Conservation (phyloP, 2,888 invertebrate species). For the Prosopocoilus inquinatus region DNA sequence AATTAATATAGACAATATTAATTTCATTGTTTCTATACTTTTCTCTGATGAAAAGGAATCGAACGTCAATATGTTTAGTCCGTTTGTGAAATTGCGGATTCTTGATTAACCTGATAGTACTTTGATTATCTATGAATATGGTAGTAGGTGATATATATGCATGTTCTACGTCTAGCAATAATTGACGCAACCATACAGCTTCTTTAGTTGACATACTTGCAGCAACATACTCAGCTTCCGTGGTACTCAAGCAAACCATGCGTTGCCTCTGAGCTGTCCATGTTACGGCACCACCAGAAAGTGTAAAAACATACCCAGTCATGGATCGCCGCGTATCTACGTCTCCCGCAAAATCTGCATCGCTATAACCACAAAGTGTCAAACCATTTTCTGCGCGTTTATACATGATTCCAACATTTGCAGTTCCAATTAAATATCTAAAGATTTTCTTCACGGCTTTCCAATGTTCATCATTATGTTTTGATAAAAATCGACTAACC, state of each 20-base stretch:
- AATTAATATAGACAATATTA: slow-evolving; percentile 15
- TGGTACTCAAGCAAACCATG: slow-evolving; percentile 13
- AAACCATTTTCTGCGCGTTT: not conserved
- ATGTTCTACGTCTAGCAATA: slow-evolving; percentile 7
- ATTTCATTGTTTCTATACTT: slow-evolving; percentile 16
- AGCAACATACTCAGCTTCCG: slow-evolving; percentile 21
- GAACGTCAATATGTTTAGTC: slow-evolving; percentile 24
- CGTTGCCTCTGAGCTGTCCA: slow-evolving; percentile 9
- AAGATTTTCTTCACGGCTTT: not conserved
- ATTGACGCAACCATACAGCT: slow-evolving; percentile 4
- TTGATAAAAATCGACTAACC: too few species aligned
- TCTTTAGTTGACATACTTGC: slow-evolving; percentile 4
- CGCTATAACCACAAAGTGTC: not conserved
- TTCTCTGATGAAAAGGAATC: slow-evolving; percentile 21
- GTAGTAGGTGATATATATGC: not conserved
- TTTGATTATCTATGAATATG: slow-evolving; percentile 22
- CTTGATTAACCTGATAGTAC: slow-evolving; percentile 21
- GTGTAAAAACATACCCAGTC: slow-evolving; percentile 13
- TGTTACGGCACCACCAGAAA: slow-evolving; percentile 7
- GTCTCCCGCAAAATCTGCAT: slow-evolving; percentile 16
- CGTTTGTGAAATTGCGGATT: slow-evolving; percentile 8
- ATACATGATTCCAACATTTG: not conserved
- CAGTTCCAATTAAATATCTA: not conserved
- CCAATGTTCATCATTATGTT: too few species aligned
- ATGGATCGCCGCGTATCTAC: slow-evolving; percentile 21